A percentile compares a stretch with the other conserved stretches of the same genome.
These are phyloP conservation scores for Carduelis carduelis DNA, from an alignment of 2,797 vertebrate species.

Conservation along the genomic window DNA sequence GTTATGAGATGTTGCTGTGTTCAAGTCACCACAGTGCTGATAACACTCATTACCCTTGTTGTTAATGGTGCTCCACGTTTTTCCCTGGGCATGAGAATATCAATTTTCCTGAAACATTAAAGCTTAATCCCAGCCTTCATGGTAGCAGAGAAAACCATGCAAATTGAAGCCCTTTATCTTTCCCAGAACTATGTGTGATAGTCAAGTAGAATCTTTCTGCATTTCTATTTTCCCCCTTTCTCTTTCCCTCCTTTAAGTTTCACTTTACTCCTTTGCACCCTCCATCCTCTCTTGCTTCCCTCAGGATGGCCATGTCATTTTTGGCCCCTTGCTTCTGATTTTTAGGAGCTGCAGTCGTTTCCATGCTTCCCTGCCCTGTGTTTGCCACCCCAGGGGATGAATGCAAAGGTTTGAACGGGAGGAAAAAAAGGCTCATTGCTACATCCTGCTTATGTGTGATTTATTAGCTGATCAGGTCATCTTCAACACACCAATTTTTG, in stretches of 20 bases:
- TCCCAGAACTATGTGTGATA: neutral
- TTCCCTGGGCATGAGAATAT: neutral
- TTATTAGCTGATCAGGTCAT: neutral
- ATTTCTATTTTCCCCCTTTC: neutral
- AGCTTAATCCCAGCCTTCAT: neutral
- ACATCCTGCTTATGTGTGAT: neutral
- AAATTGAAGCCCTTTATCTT: neutral
- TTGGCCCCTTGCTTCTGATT: neutral
- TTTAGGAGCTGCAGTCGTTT: neutral
- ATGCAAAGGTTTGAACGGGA: neutral
- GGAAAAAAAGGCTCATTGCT: neutral
- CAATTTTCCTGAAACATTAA: neutral
- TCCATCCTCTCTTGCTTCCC: accelerated
- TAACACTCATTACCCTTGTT: neutral
- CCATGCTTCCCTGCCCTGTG: neutral
- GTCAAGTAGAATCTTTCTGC: neutral
- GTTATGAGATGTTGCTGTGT: neutral
- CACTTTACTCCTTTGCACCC: neutral
- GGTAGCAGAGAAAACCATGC: neutral
- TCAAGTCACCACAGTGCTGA: neutral
- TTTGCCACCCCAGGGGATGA: neutral
- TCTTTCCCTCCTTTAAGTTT: neutral
- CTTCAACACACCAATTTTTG: neutral
- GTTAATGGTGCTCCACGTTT: neutral
- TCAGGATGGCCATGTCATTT: neutral